Conservation (phyloP, 2,113 vertebrate genomes). For the Callipepla californica region DNA sequence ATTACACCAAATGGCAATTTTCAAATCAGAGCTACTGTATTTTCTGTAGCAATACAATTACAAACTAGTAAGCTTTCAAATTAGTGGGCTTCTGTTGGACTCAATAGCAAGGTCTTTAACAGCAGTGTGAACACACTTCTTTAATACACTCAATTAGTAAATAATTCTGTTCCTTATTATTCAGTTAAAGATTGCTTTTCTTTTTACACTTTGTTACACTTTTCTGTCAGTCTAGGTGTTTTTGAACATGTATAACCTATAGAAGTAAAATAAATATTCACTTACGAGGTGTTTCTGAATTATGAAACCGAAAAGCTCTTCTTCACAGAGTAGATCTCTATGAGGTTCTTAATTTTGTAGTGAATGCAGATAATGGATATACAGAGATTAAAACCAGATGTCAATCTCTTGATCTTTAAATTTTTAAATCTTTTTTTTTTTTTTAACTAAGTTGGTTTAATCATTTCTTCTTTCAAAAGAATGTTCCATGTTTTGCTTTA, state of each 20-base stretch:
- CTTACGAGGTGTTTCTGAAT: conserved; percentile 58
- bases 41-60: conserved; percentile 31
- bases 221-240: background rate
- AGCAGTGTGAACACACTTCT: conserved; percentile 1
- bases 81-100: conserved; percentile 10
- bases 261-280: conserved; percentile 28
- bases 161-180: conserved; percentile 14
- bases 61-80: conserved; percentile 24
- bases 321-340: conserved; percentile 58
- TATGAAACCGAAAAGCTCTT: conserved; percentile 57
- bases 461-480: conserved; percentile 50
- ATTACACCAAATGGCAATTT: conserved; percentile 51
- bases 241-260: background rate
- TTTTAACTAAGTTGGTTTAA: conserved; percentile 27
- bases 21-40: conserved; percentile 49
- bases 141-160: conserved; percentile 12
- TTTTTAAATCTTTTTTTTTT: background rate
- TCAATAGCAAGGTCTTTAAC: background rate
- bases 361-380: conserved; percentile 63
- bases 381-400: conserved; percentile 76
- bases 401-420: conserved; percentile 52
- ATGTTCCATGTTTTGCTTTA: background rate
- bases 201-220: background rate
- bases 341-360: conserved; percentile 66
- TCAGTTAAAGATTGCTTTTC: background rate